Conservation (phyloP, 2,113 vertebrate species). For the Catharus minimus region DNA sequence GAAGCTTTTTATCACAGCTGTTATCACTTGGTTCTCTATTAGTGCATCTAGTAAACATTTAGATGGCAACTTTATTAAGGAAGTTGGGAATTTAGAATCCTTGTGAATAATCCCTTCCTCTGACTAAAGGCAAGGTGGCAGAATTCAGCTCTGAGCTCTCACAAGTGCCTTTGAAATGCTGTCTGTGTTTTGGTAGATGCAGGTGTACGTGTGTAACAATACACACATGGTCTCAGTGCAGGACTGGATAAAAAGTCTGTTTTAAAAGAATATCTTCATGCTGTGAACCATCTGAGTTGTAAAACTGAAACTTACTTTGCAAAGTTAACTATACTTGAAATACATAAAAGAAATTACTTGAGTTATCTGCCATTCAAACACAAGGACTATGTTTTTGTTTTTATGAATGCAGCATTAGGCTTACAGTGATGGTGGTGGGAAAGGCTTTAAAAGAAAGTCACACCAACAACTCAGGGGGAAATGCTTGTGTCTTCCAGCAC, state of each 20-base stretch:
- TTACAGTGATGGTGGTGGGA: not conserved
- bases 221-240: fast-evolving
- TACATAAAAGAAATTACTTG: not conserved
- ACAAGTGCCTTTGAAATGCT: not conserved
- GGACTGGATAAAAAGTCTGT: not conserved
- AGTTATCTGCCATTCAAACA: not conserved
- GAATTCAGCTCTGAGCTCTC: not conserved
- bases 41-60: not conserved
- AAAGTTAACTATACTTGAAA: not conserved
- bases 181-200: not conserved
- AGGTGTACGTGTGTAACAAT: not conserved
- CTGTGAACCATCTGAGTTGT: not conserved
- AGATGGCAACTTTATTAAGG: not conserved
- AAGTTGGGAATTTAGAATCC: not conserved
- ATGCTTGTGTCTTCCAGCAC: not conserved
- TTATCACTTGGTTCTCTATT: not conserved
- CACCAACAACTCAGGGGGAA: not conserved
- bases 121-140: not conserved
- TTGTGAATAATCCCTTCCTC: not conserved
- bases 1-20: not conserved
- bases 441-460: not conserved
- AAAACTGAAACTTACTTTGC: not conserved
- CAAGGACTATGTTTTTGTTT: not conserved
- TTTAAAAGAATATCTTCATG: not conserved
- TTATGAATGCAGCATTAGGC: not conserved